phyloP scores from a whole-genome alignment of 1,140 invertebrate species.

The Drosophila kikkawai region DNA sequence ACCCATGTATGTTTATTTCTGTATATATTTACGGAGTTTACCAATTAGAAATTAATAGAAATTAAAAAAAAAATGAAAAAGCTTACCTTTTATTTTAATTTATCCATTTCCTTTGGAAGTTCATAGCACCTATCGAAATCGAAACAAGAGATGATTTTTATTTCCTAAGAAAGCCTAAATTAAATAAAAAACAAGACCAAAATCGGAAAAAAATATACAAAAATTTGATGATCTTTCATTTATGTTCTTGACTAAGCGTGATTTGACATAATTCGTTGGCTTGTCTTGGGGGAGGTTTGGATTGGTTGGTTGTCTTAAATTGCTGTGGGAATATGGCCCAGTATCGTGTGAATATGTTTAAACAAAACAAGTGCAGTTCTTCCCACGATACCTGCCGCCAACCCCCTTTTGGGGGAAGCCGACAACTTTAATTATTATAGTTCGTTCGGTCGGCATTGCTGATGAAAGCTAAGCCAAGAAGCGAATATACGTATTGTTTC shows the following conservation, averaged over 20 bases:
- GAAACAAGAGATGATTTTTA: constrained; percentile 54
- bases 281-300: constrained; percentile 3
- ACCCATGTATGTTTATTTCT: neutral
- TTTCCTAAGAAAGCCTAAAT: constrained; percentile 41
- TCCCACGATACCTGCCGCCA: constrained; percentile 66
- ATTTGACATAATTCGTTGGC: constrained; percentile 51
- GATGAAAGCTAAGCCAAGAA: constrained; percentile 73
- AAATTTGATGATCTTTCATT: constrained; percentile 45
- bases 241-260: constrained; percentile 46
- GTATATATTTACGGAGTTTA: constrained; percentile 9
- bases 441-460: constrained; percentile 54
- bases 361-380: constrained; percentile 78
- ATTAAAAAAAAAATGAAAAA: neutral
- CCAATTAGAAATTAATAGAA: neutral
- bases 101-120: constrained; percentile 21
- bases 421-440: constrained; percentile 81
- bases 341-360: constrained; percentile 74
- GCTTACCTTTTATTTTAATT: neutral
- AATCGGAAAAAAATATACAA: constrained; percentile 34
- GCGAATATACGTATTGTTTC: constrained; percentile 69
- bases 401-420: constrained; percentile 21
- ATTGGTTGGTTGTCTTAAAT: constrained; percentile 55
- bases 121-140: constrained; percentile 38
- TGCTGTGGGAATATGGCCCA: constrained; percentile 70
- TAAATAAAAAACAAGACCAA: constrained; percentile 37